Conservation (phyloP, 2,797 vertebrate genomes). For the Sebastes steindachneri region DNA sequence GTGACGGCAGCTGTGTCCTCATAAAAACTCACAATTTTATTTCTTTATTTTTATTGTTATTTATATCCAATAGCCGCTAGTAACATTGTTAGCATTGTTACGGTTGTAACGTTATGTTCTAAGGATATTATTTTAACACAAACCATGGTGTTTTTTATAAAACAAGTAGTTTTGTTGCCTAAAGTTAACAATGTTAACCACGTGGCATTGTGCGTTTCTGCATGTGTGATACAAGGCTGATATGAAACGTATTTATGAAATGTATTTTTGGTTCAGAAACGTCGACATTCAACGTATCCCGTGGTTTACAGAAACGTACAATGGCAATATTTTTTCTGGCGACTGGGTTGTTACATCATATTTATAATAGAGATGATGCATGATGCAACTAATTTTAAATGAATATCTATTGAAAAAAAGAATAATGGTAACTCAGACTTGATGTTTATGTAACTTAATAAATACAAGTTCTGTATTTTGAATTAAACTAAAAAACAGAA, state of each 20-base stretch:
- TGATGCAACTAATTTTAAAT: neutral
- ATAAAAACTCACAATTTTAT: too few species aligned
- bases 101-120: too few species aligned
- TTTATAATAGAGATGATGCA: neutral
- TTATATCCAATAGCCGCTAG: rapidly evolving
- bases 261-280: neutral
- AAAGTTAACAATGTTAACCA: neutral
- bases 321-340: neutral
- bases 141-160: too few species aligned
- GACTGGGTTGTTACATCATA: neutral
- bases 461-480: neutral
- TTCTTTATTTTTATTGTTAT: neutral
- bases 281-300: neutral
- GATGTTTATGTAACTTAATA: neutral
- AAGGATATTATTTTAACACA: too few species aligned
- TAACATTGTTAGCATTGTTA: rapidly evolving
- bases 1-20: too few species aligned
- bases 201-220: neutral
- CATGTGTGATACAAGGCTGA: neutral
- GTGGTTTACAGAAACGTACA: neutral
- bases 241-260: neutral
- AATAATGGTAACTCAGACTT: neutral
- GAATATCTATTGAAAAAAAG: neutral
- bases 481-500: neutral
- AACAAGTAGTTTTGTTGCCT: neutral